These are phyloP conservation scores for Eumaeus atala DNA, from an alignment of 1,140 invertebrate species.

Conservation along the genomic window DNA sequence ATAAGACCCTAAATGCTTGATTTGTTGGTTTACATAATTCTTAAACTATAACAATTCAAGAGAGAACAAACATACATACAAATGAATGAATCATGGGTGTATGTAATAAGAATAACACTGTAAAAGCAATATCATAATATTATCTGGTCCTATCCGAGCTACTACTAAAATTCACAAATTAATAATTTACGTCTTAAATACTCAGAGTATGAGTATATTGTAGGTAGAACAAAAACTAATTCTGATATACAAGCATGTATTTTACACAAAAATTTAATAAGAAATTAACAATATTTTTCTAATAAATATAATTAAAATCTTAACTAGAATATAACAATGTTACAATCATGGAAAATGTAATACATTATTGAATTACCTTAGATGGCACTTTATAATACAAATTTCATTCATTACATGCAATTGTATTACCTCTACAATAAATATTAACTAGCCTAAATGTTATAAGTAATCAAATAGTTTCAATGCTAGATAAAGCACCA, in stretches of 20 bases:
- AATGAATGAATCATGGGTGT: too few relatives aligned
- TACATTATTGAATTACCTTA: conserved; percentile 27
- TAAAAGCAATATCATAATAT: too few relatives aligned
- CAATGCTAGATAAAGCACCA: conserved; percentile 8
- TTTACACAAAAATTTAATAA: conserved; percentile 53
- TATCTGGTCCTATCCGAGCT: too few relatives aligned
- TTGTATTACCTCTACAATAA: conserved; percentile 9
- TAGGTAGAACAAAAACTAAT: conserved; percentile 3
- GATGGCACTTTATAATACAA: conserved; percentile 57
- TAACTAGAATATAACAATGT: conserved; percentile 28
- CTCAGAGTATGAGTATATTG: too few relatives aligned
- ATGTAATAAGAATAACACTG: too few relatives aligned
- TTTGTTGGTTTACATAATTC: too few relatives aligned
- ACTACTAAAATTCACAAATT: too few relatives aligned
- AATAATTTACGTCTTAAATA: too few relatives aligned
- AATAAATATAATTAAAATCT: conserved; percentile 33
- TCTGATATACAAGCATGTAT: conserved; percentile 32
- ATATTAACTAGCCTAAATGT: conserved; percentile 7
- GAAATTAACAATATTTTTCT: conserved; percentile 38
- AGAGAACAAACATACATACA: too few relatives aligned
- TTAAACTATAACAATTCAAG: too few relatives aligned
- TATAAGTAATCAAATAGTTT: not conserved
- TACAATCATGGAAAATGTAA: conserved; percentile 31
- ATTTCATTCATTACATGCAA: conserved; percentile 21
- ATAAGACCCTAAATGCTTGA: too few relatives aligned